phyloP scores from a whole-genome alignment of 2,797 vertebrate species.

The Hypotaenidia philippensis region DNA sequence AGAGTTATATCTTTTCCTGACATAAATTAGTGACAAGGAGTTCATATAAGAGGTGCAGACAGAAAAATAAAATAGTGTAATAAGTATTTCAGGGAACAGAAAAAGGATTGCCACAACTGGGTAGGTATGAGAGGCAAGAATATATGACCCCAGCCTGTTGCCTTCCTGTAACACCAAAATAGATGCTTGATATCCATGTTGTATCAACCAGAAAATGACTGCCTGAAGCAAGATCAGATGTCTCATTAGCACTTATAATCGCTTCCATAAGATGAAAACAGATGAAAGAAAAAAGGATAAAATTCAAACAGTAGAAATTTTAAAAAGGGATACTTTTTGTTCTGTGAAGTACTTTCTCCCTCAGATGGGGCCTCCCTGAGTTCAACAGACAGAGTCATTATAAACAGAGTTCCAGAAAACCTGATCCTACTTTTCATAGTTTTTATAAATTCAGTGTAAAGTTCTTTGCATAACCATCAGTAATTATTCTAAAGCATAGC shows the following conservation, averaged over 20 bases:
- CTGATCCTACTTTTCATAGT: not conserved
- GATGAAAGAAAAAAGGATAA: slow-evolving; percentile 55
- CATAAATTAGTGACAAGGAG: slow-evolving; percentile 63
- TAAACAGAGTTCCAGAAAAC: slow-evolving; percentile 1
- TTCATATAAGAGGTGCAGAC: slow-evolving; percentile 47
- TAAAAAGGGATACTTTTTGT: slow-evolving; percentile 24
- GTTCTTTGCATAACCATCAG: not conserved
- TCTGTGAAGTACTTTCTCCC: not conserved
- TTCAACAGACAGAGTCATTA: slow-evolving; percentile 13
- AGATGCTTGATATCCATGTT: slow-evolving; percentile 17
- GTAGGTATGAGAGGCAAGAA: not conserved
- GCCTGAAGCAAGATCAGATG: slow-evolving; percentile 63
- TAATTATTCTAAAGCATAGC: not conserved
- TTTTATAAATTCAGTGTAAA: not conserved
- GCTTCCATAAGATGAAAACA: slow-evolving; percentile 64
- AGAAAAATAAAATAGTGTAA: slow-evolving; percentile 58
- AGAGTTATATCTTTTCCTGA: slow-evolving; percentile 71
- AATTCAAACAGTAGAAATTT: slow-evolving; percentile 14
- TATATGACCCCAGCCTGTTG: not conserved
- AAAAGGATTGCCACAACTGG: not conserved
- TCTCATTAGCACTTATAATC: slow-evolving; percentile 70
- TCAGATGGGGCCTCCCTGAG: not conserved
- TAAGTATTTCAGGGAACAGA: slow-evolving; percentile 61
- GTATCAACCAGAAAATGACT: slow-evolving; percentile 57
- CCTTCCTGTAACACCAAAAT: slow-evolving; percentile 20